Base-by-base conservation (phyloP, 2,888 invertebrate genomes). In the Celastrina argiolus region DNA sequence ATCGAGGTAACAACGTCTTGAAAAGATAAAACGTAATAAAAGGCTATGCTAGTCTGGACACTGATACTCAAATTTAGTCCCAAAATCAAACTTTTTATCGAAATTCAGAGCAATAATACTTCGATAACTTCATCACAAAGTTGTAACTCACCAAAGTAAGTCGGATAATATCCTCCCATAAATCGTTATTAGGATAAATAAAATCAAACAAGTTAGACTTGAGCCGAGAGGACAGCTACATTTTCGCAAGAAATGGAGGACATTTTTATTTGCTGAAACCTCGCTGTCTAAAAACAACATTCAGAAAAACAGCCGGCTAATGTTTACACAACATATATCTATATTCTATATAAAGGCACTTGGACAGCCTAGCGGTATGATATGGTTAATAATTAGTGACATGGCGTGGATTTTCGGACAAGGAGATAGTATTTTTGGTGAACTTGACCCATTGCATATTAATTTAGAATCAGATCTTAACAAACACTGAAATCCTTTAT, bases 61-160 rank as follows among this genome's bases (percentile, higher is more conserved):
- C 42, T 42, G 16, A 16, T 7, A 42, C 18, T 45, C 10, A 10
- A 45, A 8, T 10, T 16, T 10, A 18, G 16, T 18, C 10, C 18
- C 45, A 45, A 45, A 39, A 39, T 39, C 2, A 45, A 45, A 45
- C 18, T 16, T 45, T 45, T 45, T 45, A 45, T 45, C 45, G 10
- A 18, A 16, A 45, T 45, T 45, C 45, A 10, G 7, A 45, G 45
- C 18, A 45, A 45, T 18, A 45, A 10, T 10, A 45, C 45, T 45
- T 45, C 8, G 45, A 45, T 45, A 45, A 45, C 45, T 45, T 16
- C 16, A 45, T 45, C 16, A 45, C 18, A 16, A 45, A 45, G 16
- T 45, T 45, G 16, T 45, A 45, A 45, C 45, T 45, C 45, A 45
- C 18, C n/a, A n/a, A n/a, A n/a, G 45, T 18, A 45, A 45, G 45